A percentile compares a stretch with the other conserved stretches of the same genome.
Evolutionary conservation across 2,113 vertebrate genomes (phyloP).

Genomic region (Tauraco erythrolophus): DNA sequence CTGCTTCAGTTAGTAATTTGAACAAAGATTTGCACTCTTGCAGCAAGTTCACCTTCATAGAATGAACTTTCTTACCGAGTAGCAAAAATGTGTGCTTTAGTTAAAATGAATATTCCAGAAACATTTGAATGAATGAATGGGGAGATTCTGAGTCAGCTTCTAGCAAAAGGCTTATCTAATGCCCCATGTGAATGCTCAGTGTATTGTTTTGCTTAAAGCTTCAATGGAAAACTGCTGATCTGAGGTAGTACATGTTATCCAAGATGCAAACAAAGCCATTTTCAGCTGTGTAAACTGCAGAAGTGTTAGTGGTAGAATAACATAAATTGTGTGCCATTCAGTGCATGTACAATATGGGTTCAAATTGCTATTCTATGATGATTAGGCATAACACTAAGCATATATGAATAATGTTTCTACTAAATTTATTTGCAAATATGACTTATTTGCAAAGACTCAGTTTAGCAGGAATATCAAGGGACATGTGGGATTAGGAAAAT

Average conservation of each 20-base stretch:
- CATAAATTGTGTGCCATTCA: not conserved
- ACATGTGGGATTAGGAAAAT: not conserved
- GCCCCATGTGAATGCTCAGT: not conserved
- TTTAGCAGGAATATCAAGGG: not conserved
- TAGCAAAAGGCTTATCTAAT: conserved; percentile 22
- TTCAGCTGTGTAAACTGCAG: not conserved
- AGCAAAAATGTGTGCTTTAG: not conserved
- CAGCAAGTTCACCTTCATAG: not conserved
- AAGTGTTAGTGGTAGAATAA: not conserved
- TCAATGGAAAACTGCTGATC: conserved; percentile 48
- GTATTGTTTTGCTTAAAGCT: conserved; percentile 41
- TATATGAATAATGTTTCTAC: not conserved
- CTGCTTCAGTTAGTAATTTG: not conserved
- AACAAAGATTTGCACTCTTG: not conserved
- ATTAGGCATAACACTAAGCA: not conserved
- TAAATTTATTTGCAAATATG: not conserved
- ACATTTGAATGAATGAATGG: not conserved
- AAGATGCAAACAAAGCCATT: conserved; percentile 1
- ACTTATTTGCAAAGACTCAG: not conserved
- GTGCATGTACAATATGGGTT: not conserved
- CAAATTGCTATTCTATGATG: not conserved
- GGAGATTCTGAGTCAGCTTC: conserved; percentile 34
- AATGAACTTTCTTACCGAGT: not conserved
- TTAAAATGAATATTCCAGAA: conserved; percentile 41
- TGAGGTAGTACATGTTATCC: not conserved